phyloP scores from a whole-genome alignment of 2,113 vertebrate genomes.

The Epinephelus lanceolatus region DNA sequence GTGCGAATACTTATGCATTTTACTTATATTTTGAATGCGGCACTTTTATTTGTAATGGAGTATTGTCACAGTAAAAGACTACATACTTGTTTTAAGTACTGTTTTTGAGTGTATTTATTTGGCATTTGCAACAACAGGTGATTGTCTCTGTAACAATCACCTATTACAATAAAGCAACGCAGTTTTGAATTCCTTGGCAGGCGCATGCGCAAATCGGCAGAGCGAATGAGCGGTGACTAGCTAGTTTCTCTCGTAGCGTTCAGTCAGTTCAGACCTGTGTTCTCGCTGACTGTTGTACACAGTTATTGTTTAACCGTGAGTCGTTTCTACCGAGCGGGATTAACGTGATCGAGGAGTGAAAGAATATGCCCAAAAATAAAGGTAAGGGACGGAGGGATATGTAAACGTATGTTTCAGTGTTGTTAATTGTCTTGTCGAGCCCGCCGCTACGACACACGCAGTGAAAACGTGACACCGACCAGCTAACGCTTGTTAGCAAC shows the following conservation, averaged over 20 bases:
- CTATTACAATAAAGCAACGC: conserved; percentile 52
- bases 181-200: neutral
- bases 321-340: conserved; percentile 16
- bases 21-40: no score
- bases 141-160: conserved; percentile 34
- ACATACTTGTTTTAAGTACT: no score
- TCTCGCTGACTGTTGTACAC: conserved; percentile 33
- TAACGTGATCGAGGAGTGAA: conserved; percentile 39
- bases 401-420: neutral
- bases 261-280: neutral
- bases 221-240: conserved; percentile 10
- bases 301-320: neutral
- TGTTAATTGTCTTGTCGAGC: conserved; percentile 25
- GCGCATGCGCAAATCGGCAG: conserved; percentile 53
- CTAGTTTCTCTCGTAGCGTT: conserved; percentile 3
- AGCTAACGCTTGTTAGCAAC: conserved; percentile 69
- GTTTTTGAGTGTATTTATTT: no score
- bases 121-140: no score
- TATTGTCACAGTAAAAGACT: no score
- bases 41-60: no score
- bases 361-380: conserved; percentile 87
- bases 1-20: no score
- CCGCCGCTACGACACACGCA: conserved; percentile 61
- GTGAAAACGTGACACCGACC: conserved; percentile 78
- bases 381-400: conserved; percentile 54